A percentile compares a stretch with the other conserved stretches of the same genome.
Conservation (phyloP, 2,113 vertebrate genomes). For the Picathartes gymnocephalus region DNA sequence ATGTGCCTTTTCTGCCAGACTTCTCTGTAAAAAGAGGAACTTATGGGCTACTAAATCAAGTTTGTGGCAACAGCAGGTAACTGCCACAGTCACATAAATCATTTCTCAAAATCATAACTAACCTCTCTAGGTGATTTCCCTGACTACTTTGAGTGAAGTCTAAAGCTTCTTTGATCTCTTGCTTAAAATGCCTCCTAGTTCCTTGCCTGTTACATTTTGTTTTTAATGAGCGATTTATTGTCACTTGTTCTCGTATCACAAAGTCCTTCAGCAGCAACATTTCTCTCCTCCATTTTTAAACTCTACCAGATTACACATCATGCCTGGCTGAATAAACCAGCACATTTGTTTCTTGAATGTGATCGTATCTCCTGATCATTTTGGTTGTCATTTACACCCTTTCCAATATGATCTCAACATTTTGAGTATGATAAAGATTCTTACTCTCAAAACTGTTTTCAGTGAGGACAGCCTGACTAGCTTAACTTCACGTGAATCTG, state of each 20-base stretch:
- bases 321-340: background rate
- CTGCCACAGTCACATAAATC: background rate
- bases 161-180: background rate
- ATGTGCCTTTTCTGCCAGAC: background rate
- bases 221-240: background rate
- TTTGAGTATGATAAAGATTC: background rate
- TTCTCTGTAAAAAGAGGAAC: slow-evolving; percentile 1
- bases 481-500: background rate
- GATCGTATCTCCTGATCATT: background rate
- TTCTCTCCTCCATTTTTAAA: background rate
- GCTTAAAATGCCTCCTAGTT: background rate
- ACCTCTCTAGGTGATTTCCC: background rate
- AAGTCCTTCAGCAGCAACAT: background rate
- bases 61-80: background rate
- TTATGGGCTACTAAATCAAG: background rate
- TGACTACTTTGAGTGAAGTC: background rate
- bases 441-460: background rate
- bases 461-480: background rate
- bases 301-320: background rate
- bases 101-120: background rate
- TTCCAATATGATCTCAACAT: background rate
- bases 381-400: background rate
- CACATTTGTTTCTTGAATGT: background rate
- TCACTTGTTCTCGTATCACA: background rate
- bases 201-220: background rate